These are phyloP conservation scores for Sipha maydis DNA, from an alignment of 2,888 invertebrate species.

Conservation along the genomic window DNA sequence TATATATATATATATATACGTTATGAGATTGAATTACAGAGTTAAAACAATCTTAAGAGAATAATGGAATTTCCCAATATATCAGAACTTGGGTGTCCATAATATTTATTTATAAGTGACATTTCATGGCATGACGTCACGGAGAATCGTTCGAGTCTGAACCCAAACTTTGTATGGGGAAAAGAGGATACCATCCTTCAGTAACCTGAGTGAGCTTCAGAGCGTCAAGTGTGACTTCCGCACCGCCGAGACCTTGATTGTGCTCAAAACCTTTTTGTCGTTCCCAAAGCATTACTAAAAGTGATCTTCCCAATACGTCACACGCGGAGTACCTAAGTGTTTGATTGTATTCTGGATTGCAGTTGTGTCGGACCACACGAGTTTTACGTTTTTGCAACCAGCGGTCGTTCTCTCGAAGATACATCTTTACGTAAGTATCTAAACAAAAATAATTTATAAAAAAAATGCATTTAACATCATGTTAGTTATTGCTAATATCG, in stretches of 20 bases:
- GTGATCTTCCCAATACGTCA: slow-evolving; percentile 73
- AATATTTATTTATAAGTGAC: slow-evolving; percentile 12
- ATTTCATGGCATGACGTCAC: slow-evolving; percentile 66
- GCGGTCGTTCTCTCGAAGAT: slow-evolving; percentile 83
- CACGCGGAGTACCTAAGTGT: slow-evolving; percentile 81
- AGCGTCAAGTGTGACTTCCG: slow-evolving; percentile 85
- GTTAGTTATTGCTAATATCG: background rate
- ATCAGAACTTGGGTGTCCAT: background rate
- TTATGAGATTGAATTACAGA: slow-evolving; percentile 1
- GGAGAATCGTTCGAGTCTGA: slow-evolving; percentile 74
- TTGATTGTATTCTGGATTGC: slow-evolving; percentile 87
- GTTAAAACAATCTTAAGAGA: background rate
- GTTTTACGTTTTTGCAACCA: slow-evolving; percentile 93
- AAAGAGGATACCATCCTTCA: slow-evolving; percentile 91
- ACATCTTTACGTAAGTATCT: slow-evolving; percentile 95
- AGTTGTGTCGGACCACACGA: slow-evolving; percentile 81
- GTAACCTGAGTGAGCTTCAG: slow-evolving; percentile 83
- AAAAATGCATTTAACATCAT: too few relatives aligned
- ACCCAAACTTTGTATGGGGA: slow-evolving; percentile 85
- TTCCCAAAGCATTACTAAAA: slow-evolving; percentile 94
- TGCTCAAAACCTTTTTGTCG: slow-evolving; percentile 88
- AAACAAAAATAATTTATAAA: slow-evolving; percentile 66
- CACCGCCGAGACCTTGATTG: slow-evolving; percentile 83
- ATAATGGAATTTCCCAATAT: background rate
- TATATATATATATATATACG: background rate